phyloP scores from a whole-genome alignment of 2,113 vertebrate species.

The Elgaria multicarinata region DNA sequence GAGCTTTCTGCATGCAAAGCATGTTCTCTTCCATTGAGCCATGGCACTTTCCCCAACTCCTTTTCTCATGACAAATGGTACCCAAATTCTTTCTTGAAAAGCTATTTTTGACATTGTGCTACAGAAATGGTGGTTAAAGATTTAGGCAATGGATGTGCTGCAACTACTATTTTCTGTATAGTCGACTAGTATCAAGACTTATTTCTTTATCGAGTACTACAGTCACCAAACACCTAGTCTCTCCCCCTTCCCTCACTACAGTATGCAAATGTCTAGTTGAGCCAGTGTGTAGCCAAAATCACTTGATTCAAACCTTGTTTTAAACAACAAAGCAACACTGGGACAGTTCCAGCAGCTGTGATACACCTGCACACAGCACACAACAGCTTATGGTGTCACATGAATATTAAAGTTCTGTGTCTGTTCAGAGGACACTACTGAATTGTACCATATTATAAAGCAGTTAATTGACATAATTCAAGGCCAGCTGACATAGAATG shows the following conservation, averaged over 20 bases:
- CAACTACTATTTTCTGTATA: background rate
- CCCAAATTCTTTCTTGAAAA: background rate
- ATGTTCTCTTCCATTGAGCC: background rate
- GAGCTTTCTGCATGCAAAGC: background rate
- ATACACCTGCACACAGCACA: background rate
- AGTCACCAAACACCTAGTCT: background rate
- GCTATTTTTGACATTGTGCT: background rate
- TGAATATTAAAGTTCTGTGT: slow-evolving; percentile 50
- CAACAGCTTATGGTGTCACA: background rate
- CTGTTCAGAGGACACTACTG: background rate
- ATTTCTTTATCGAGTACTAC: background rate
- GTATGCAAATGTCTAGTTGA: background rate
- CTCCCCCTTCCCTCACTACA: background rate
- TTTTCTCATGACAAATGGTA: background rate
- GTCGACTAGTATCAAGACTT: background rate
- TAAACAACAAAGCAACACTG: background rate
- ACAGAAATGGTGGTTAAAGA: background rate
- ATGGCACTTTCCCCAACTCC: background rate
- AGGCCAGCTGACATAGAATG: background rate
- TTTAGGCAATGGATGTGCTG: background rate
- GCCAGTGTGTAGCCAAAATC: background rate
- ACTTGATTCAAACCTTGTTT: background rate
- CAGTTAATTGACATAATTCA: background rate
- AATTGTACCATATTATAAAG: background rate
- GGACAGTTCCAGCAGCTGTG: background rate